phyloP scores from a whole-genome alignment of 2,797 vertebrate genomes.

The Adelosebastes latens region DNA sequence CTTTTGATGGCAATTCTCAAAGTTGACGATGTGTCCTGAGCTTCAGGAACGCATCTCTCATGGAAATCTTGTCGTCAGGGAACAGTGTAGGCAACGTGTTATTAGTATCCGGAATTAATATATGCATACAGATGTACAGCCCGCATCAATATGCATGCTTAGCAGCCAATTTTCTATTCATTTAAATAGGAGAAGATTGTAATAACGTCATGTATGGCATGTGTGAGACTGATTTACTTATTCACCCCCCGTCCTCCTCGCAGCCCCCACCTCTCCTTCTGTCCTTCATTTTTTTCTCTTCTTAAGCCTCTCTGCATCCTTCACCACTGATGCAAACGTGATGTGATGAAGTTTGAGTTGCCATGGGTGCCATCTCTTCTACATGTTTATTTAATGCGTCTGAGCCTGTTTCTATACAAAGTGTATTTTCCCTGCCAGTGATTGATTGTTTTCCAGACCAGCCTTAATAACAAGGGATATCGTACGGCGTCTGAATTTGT shows the following conservation, averaged over 20 bases:
- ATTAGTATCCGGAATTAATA: constrained; percentile 51
- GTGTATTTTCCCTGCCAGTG: constrained; percentile 20
- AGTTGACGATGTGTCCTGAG: constrained; percentile 49
- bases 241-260: constrained; percentile 17
- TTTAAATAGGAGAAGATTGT: constrained; percentile 47
- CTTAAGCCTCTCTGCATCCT: constrained; percentile 26
- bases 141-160: constrained; percentile 57
- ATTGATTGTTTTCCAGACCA: constrained; percentile 40
- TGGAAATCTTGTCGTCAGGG: constrained; percentile 38
- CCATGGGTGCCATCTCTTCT: constrained; percentile 22
- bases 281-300: constrained; percentile 25
- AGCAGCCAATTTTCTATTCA: constrained; percentile 60
- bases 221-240: constrained; percentile 59
- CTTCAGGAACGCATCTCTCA: constrained; percentile 40
- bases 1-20: constrained; percentile 59
- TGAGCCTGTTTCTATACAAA: not conserved
- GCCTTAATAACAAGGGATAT: constrained; percentile 31
- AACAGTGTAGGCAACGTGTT: constrained; percentile 19
- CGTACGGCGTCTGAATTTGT: constrained; percentile 12
- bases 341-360: constrained; percentile 40
- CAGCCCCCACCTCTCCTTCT: constrained; percentile 48
- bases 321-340: constrained; percentile 18
- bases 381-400: constrained; percentile 54
- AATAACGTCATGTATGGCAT: constrained; percentile 40
- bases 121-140: constrained; percentile 48